Evolutionary conservation across 2,888 invertebrate genomes (phyloP).

Genomic region (Scaptomyza tumidula): DNA sequence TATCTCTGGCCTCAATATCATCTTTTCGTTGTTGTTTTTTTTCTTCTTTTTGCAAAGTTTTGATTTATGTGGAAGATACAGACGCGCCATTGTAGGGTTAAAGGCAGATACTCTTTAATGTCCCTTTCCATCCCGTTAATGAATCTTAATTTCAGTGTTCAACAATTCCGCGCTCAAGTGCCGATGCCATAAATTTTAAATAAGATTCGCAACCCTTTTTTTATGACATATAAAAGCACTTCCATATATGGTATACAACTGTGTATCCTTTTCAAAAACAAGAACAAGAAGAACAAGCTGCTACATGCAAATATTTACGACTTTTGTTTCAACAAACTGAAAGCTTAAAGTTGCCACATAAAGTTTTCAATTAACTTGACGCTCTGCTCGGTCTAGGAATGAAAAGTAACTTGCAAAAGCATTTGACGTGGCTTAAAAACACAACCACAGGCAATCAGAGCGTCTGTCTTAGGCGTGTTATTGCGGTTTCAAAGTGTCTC

Average conservation of each 20-base stretch:
- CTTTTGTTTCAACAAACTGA: constrained; percentile 27
- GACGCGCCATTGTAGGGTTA: constrained; percentile 27
- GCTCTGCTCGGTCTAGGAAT: neutral
- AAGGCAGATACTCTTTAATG: constrained; percentile 13
- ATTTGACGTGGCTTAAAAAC: constrained; percentile 22
- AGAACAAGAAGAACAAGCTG: neutral
- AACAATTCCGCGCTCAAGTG: constrained; percentile 50
- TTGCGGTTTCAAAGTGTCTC: neutral
- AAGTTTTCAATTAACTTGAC: constrained; percentile 40
- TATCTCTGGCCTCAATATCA: constrained; percentile 28
- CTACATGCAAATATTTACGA: constrained; percentile 55
- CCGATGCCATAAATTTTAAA: constrained; percentile 70
- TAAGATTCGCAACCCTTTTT: constrained; percentile 54
- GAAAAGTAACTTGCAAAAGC: constrained; percentile 19
- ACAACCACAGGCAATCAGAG: constrained; percentile 35
- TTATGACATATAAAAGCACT: constrained; percentile 12
- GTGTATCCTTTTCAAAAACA: neutral
- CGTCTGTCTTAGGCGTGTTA: constrained; percentile 10
- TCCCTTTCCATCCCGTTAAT: constrained; percentile 51
- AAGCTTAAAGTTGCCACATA: constrained; percentile 30
- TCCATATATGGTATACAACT: neutral
- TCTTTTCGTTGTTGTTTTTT: neutral
- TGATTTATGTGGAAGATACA: constrained; percentile 50
- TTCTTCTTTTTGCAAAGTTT: constrained; percentile 34
- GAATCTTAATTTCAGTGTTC: constrained; percentile 68